A percentile compares a stretch with the other conserved stretches of the same genome.
phyloP scores from a whole-genome alignment of 2,113 vertebrate genomes.

The Hirundichthys speculiger region DNA sequence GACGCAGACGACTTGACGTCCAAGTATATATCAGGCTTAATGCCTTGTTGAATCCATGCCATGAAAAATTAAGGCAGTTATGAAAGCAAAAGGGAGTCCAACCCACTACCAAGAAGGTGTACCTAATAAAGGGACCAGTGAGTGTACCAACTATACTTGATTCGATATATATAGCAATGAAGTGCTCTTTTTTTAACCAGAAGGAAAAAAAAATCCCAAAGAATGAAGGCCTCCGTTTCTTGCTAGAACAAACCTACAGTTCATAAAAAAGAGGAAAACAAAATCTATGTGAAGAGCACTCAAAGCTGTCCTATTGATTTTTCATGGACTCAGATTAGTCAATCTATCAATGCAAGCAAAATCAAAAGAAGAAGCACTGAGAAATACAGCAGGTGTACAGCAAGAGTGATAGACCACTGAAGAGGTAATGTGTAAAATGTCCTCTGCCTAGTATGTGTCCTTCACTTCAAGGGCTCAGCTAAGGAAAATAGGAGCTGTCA shows the following conservation, averaged over 20 bases:
- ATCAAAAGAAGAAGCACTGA: slow-evolving; percentile 7
- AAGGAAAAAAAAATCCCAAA: neutral
- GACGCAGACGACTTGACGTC: too few relatives aligned
- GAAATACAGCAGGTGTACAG: slow-evolving; percentile 14
- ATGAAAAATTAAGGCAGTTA: too few relatives aligned
- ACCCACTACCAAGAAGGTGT: too few relatives aligned
- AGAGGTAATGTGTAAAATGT: slow-evolving; percentile 56
- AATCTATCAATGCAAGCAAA: slow-evolving; percentile 54
- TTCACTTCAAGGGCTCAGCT: slow-evolving; percentile 63
- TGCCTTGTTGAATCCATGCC: too few relatives aligned
- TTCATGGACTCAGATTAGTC: slow-evolving; percentile 67
- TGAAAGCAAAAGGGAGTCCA: neutral
- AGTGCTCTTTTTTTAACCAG: slow-evolving; percentile 3
- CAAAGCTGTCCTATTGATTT: slow-evolving; percentile 64
- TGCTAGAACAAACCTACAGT: slow-evolving; percentile 47
- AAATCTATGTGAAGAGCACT: slow-evolving; percentile 58
- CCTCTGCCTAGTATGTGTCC: slow-evolving; percentile 45
- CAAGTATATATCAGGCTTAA: too few relatives aligned
- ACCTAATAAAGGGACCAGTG: too few relatives aligned
- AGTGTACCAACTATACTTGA: too few relatives aligned
- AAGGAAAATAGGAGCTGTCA: slow-evolving; percentile 53
- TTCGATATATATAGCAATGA: neutral
- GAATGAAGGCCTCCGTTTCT: slow-evolving; percentile 31
- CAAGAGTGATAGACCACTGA: slow-evolving; percentile 44
- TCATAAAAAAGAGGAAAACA: slow-evolving; percentile 12